phyloP scores from a whole-genome alignment of 2,113 vertebrate genomes.

The Rallus limicola region DNA sequence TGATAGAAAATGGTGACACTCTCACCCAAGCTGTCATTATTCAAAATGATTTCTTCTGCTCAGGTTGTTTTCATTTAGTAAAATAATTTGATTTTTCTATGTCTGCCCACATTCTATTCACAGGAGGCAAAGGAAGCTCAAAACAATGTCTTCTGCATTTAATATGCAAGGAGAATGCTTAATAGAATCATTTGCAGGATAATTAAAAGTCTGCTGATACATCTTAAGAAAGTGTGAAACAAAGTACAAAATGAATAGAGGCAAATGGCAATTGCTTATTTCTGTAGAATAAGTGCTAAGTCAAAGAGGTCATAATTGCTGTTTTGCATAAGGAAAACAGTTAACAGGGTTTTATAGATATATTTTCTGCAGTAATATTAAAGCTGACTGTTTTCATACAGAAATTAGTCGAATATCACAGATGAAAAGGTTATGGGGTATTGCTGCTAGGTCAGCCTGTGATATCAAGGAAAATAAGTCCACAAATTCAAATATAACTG shows the following conservation, averaged over 20 bases:
- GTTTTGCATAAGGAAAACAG: slow-evolving; percentile 67
- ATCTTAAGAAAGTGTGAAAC: slow-evolving; percentile 70
- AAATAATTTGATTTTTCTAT: slow-evolving; percentile 78
- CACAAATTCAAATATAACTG: background rate
- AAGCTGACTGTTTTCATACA: slow-evolving; percentile 51
- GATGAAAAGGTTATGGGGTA: slow-evolving; percentile 21
- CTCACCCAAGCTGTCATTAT: slow-evolving; percentile 69
- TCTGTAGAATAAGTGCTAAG: slow-evolving; percentile 69
- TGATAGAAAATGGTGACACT: slow-evolving; percentile 71
- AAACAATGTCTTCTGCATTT: slow-evolving; percentile 74
- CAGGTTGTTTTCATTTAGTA: slow-evolving; percentile 70
- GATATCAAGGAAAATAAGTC: background rate
- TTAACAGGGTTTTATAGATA: slow-evolving; percentile 54
- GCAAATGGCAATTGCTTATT: slow-evolving; percentile 67
- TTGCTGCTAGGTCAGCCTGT: background rate
- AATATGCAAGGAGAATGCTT: slow-evolving; percentile 75
- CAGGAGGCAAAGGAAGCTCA: slow-evolving; percentile 58
- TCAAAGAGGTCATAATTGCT: slow-evolving; percentile 73
- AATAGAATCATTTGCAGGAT: slow-evolving; percentile 74
- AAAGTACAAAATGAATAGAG: slow-evolving; percentile 68
- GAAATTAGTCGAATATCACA: slow-evolving; percentile 28
- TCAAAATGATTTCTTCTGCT: slow-evolving; percentile 76
- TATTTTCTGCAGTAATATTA: slow-evolving; percentile 41
- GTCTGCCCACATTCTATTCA: slow-evolving; percentile 71
- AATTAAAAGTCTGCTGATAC: slow-evolving; percentile 75